phyloP scores from a whole-genome alignment of 2,888 invertebrate genomes.

The Eustalomyia histrio region DNA sequence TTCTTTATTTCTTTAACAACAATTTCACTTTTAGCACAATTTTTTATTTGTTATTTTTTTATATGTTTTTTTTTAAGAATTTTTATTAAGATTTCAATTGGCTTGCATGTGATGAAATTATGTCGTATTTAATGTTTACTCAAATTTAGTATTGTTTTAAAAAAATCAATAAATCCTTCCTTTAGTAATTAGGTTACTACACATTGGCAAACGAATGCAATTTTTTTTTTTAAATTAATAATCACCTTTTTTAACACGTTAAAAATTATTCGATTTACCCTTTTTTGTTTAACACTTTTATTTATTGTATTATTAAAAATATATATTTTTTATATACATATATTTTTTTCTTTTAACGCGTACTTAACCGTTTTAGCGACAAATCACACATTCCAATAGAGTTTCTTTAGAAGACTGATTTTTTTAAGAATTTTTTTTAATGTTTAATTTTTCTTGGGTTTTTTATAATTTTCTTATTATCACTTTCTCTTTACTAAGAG shows the following conservation, averaged over 20 bases:
- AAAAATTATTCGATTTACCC: neutral
- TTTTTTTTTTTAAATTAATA: neutral
- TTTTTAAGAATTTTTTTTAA: slow-evolving; percentile 32
- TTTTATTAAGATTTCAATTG: neutral
- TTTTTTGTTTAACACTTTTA: slow-evolving; percentile 12
- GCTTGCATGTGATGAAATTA: slow-evolving; percentile 2
- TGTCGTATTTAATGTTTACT: neutral
- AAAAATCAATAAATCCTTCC: slow-evolving; percentile 19
- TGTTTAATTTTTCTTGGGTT: neutral
- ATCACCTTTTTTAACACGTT: slow-evolving; percentile 1
- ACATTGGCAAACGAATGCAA: neutral
- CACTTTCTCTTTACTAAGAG: slow-evolving; percentile 8
- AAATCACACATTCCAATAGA: slow-evolving; percentile 49
- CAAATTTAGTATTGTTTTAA: slow-evolving; percentile 4
- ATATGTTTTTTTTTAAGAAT: neutral
- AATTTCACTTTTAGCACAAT: slow-evolving; percentile 8
- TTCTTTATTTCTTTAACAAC: neutral
- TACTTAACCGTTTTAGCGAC: neutral
- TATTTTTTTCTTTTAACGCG: slow-evolving; percentile 16
- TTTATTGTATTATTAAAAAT: slow-evolving; percentile 1
- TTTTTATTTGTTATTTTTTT: neutral
- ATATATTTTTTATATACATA: neutral
- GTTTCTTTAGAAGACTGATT: slow-evolving; percentile 52
- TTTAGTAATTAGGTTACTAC: neutral
- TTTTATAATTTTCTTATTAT: neutral